Evolutionary conservation across 2,113 vertebrate genomes (phyloP), one percentile per base, ranked within the genome.

Genomic region (Hippocampus mohnikei): DNA sequence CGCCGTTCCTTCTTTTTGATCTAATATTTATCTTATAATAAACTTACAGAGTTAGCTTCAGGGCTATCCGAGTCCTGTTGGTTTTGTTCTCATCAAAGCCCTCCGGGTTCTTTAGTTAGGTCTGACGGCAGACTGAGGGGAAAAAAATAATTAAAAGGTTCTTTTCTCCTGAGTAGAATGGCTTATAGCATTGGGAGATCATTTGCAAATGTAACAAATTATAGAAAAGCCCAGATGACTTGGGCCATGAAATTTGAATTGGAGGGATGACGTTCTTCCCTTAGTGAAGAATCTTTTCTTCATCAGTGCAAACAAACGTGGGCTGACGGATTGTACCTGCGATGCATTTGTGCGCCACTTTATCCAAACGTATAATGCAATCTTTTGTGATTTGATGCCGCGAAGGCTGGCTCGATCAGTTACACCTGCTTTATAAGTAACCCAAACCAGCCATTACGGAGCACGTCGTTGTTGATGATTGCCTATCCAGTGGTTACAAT

Each of bases 1-100:
- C 81, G 78, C 88, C 88, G 75, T 77, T 85, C 72, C 60, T 78
- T 85, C 65, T 79, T 72, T 82, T 85, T 80, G 79, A 76, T 75
- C 70, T 79, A 85, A 86, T 88, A 90, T 87, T 85, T 83, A 78
- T 86, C 75, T 81, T 80, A 69, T 80, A 71, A 85, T 86, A 89
- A 87, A 85, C 63, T 72, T 80, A 37, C 33, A 72, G 76, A 77
- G 84, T 79, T 84, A 76, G 80, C 80, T 89, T 68, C 66, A 64
- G 74, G 83, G 74, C 78, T 76, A 73, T 79, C 59, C 3, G 41
- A 85, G 74, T 77, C 66, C 71, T 87, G 71, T 85, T 85, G 81
- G 66, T 76, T 81, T 81, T 81, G 64, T 75, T 84, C 73, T 85
- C 77, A 80, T 85, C 72, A 73, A 55, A 77, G 68, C 78, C 81